phyloP scores from a whole-genome alignment of 2,888 invertebrate species.

The Ramazzottius varieornatus region DNA sequence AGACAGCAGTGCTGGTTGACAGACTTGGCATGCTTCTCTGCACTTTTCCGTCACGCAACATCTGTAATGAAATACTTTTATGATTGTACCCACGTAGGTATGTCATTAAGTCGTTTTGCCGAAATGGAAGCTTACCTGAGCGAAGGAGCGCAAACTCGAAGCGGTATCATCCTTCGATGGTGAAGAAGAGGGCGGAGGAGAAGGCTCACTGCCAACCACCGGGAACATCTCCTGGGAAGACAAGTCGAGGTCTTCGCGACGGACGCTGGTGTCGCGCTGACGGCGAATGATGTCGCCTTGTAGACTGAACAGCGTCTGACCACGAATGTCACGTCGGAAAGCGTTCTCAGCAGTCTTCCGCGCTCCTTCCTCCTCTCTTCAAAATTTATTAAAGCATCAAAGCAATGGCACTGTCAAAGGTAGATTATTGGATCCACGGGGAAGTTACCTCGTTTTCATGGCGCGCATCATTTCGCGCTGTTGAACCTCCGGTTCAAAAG shows the following conservation, averaged over 20 bases:
- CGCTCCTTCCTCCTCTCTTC: not conserved
- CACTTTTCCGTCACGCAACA: not conserved
- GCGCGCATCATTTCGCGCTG: not conserved
- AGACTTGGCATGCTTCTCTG: not conserved
- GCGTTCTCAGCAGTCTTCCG: not conserved
- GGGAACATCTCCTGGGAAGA: not conserved
- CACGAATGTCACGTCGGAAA: not conserved
- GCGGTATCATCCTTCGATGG: not conserved
- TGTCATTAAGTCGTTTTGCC: too few relatives aligned
- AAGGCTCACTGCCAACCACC: not conserved
- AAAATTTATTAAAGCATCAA: too few relatives aligned
- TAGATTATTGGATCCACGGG: too few relatives aligned
- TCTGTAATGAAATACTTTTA: not conserved
- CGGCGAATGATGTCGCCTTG: not conserved
- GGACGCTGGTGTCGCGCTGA: not conserved
- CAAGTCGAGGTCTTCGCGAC: not conserved
- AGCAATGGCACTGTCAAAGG: too few relatives aligned
- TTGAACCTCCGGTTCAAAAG: constrained; percentile 26
- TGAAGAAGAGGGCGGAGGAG: not conserved
- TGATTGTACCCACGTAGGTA: too few relatives aligned
- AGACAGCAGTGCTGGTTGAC: not conserved
- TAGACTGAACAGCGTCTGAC: not conserved
- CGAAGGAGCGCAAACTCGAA: not conserved
- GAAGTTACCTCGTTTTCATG: not conserved
- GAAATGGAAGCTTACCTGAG: not conserved